Conservation (phyloP, 2,888 invertebrate species). For the Chymomyza amoena region DNA sequence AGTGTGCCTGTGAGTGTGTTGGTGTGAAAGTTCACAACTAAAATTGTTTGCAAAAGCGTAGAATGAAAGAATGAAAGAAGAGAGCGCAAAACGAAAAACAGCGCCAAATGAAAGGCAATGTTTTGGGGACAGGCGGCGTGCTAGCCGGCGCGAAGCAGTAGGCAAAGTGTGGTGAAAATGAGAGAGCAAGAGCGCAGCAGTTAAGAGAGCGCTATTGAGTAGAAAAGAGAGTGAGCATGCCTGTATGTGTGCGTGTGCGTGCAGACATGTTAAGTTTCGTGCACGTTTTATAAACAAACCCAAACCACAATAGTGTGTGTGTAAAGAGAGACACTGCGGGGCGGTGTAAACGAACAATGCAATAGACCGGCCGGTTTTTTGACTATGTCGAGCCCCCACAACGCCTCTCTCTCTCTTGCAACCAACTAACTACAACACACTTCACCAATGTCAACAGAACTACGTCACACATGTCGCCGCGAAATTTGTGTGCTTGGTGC, state of each 20-base stretch:
- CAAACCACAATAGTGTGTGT: constrained; percentile 31
- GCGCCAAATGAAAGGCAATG: constrained; percentile 47
- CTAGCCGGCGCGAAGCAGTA: constrained; percentile 55
- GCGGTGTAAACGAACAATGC: background rate
- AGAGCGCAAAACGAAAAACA: constrained; percentile 35
- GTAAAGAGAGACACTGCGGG: constrained; percentile 2
- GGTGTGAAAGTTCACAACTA: background rate
- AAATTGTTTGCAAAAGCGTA: constrained; percentile 28
- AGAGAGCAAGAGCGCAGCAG: constrained; percentile 7
- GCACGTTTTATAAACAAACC: constrained; percentile 68
- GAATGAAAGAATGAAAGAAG: constrained; percentile 29
- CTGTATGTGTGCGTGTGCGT: constrained; percentile 18
- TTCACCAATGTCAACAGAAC: constrained; percentile 61
- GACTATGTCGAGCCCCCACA: background rate
- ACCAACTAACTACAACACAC: background rate
- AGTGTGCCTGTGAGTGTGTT: background rate
- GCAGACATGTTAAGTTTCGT: constrained; percentile 60
- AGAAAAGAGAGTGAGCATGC: constrained; percentile 16
- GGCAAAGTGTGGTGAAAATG: constrained; percentile 62
- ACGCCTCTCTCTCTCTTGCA: background rate
- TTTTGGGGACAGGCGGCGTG: constrained; percentile 6
- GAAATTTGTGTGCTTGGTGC: constrained; percentile 9
- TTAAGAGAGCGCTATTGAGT: constrained; percentile 10
- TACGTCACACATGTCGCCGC: background rate
- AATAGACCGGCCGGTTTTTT: background rate